Conservation (phyloP, 2,113 vertebrate species). For the Pachyramphus minor region DNA sequence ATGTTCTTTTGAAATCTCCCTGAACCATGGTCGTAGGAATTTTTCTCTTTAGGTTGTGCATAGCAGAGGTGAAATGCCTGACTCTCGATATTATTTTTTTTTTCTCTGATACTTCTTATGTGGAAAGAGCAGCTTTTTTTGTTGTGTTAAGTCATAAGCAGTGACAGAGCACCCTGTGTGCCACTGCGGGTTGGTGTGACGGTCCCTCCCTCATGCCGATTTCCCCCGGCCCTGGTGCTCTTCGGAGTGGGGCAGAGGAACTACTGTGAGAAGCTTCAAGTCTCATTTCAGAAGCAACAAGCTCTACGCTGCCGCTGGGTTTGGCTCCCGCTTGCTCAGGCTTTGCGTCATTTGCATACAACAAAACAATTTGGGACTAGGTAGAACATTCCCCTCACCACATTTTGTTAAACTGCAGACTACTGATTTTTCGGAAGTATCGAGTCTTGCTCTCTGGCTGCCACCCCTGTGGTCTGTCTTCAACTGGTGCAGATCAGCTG, state of each 20-base stretch:
- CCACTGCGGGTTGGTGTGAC: fast-evolving
- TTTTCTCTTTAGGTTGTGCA: neutral
- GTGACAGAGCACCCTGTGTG: neutral
- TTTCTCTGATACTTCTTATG: neutral
- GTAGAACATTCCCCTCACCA: neutral
- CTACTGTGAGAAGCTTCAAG: neutral
- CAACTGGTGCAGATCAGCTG: neutral
- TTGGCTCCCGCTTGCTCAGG: neutral
- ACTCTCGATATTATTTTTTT: neutral
- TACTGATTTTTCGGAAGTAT: neutral
- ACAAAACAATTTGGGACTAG: neutral
- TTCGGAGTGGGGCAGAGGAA: neutral
- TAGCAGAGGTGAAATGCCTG: neutral
- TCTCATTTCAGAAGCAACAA: neutral
- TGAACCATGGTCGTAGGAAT: neutral
- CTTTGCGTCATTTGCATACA: neutral
- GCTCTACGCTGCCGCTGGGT: fast-evolving
- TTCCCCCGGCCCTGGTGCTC: fast-evolving
- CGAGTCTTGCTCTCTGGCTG: neutral
- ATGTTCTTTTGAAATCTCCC: conserved; percentile 6
- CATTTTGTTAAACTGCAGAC: fast-evolving
- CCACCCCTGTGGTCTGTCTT: fast-evolving
- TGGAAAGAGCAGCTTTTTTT: neutral
- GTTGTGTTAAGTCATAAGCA: neutral
- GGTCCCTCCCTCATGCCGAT: neutral